Evolutionary conservation across 2,113 vertebrate genomes (phyloP).

Genomic region (Phodopus roborovskii): DNA sequence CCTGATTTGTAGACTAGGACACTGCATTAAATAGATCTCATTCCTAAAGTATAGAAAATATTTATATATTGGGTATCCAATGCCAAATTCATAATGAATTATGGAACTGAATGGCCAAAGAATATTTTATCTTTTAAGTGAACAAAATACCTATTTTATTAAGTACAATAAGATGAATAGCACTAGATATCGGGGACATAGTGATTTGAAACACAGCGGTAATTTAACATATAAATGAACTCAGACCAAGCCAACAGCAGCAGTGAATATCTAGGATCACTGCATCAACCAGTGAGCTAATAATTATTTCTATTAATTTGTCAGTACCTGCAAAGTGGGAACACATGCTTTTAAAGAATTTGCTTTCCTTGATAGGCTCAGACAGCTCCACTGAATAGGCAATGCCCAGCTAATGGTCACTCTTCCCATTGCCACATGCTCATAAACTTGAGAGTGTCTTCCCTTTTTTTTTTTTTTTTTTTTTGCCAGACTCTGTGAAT

Average conservation of each 20-base stretch:
- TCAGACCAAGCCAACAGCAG: neutral
- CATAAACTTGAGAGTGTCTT: slow-evolving; percentile 20
- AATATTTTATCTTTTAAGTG: neutral
- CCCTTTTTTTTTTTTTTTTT: too few relatives aligned
- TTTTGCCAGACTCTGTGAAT: neutral
- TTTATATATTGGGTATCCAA: neutral
- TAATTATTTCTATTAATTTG: slow-evolving; percentile 14
- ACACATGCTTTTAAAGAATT: neutral
- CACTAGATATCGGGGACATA: accelerated
- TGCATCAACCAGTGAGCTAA: neutral
- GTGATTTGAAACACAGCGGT: neutral
- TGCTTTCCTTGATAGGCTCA: neutral
- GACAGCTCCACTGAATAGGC: neutral
- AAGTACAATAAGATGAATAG: neutral
- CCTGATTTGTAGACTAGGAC: neutral
- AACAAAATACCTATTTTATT: neutral
- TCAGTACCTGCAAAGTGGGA: neutral
- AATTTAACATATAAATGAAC: neutral
- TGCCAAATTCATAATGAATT: neutral
- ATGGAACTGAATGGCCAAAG: neutral
- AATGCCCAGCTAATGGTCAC: neutral
- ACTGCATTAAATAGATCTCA: neutral
- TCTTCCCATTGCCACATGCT: neutral
- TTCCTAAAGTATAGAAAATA: neutral
- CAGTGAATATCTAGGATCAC: neutral